Conservation (phyloP, 2,888 invertebrate genomes). For the Macrophya annulata region DNA sequence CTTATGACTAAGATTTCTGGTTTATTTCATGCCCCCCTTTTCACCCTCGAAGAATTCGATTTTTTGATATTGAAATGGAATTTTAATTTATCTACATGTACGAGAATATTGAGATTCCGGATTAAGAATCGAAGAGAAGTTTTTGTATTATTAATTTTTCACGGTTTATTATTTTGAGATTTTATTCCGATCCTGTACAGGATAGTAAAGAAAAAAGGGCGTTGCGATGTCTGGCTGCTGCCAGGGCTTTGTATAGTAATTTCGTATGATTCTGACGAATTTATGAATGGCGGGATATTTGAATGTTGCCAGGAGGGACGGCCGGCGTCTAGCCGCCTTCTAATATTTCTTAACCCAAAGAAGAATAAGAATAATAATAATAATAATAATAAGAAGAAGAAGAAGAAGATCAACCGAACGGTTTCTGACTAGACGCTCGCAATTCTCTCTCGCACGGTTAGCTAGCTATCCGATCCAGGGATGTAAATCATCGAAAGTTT, state of each 20-base stretch:
- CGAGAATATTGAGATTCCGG: neutral
- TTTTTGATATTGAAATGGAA: neutral
- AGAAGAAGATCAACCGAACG: conserved; percentile 17
- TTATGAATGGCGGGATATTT: conserved; percentile 78
- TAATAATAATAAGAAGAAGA: neutral
- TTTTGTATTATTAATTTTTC: neutral
- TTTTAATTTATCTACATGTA: neutral
- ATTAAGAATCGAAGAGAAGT: too few relatives aligned
- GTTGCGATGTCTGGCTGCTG: conserved; percentile 48
- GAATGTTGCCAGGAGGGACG: conserved; percentile 79
- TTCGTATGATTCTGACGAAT: conserved; percentile 72
- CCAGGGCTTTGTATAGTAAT: conserved; percentile 42
- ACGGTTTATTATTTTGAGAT: neutral
- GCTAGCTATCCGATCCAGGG: conserved; percentile 20
- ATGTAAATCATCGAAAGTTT: conserved; percentile 54
- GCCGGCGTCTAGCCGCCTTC: conserved; percentile 73
- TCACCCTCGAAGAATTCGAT: neutral
- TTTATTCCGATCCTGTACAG: conserved; percentile 8
- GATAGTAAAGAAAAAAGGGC: conserved; percentile 26
- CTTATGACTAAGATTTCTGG: neutral
- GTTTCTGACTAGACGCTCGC: conserved; percentile 48
- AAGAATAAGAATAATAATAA: neutral
- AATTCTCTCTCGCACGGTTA: conserved; percentile 26
- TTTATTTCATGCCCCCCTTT: neutral
- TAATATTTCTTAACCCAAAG: conserved; percentile 55